Conservation (phyloP, 2,888 invertebrate species). For the Trichogramma evanescens region DNA sequence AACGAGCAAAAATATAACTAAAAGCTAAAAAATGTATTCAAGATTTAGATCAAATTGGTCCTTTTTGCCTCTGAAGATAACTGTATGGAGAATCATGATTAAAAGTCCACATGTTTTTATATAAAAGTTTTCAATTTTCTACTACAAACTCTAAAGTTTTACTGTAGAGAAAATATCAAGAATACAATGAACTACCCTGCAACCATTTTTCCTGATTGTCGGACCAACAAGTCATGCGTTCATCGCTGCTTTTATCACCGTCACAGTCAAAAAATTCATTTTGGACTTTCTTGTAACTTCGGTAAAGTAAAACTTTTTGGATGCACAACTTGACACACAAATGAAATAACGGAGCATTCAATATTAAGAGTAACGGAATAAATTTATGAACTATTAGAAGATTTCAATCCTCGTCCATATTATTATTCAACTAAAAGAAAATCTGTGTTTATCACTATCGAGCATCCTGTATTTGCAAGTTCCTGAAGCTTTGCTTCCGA, state of each 20-base stretch:
- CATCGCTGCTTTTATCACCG: not conserved
- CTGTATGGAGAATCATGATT: no score
- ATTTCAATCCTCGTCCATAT: conserved; percentile 17
- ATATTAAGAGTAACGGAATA: conserved; percentile 7
- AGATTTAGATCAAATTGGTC: not conserved
- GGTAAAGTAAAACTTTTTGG: conserved; percentile 1
- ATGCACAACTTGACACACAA: not conserved
- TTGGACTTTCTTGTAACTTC: not conserved
- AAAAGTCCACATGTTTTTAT: conserved; percentile 34
- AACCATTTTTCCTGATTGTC: no score
- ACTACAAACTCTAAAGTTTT: conserved; percentile 26
- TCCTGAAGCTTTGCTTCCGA: conserved; percentile 16
- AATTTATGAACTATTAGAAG: not conserved
- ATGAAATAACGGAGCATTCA: conserved; percentile 15
- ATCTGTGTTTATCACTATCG: conserved; percentile 15
- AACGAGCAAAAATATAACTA: not conserved
- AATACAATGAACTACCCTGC: no score
- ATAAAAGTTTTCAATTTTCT: conserved; percentile 41
- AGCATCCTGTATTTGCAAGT: conserved; percentile 21
- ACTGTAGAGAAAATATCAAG: conserved; percentile 12
- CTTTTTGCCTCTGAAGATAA: not conserved
- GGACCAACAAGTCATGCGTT: not conserved
- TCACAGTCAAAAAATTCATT: not conserved
- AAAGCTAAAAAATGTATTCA: not conserved
- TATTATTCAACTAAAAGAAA: conserved; percentile 16